These are phyloP conservation scores for Rhagonycha fulva DNA, from an alignment of 2,888 invertebrate species.

Conservation along the genomic window DNA sequence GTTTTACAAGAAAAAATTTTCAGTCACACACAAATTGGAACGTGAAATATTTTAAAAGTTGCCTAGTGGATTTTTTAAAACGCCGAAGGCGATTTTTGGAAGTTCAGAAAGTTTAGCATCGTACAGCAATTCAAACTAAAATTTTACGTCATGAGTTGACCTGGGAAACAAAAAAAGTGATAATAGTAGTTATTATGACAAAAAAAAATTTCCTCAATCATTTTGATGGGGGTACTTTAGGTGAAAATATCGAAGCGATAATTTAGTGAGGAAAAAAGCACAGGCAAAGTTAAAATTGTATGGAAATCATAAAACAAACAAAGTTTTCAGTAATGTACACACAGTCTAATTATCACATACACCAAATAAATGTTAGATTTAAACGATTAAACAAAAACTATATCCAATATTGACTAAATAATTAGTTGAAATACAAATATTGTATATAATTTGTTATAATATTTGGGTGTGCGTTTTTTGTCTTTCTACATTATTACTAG, in stretches of 20 bases:
- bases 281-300: not conserved
- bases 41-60: too few relatives aligned
- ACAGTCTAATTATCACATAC: not conserved
- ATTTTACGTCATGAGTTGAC: too few relatives aligned
- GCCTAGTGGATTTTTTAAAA: too few relatives aligned
- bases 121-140: too few relatives aligned
- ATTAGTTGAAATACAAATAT: not conserved
- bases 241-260: not conserved
- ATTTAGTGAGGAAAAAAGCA: not conserved
- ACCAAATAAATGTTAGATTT: not conserved
- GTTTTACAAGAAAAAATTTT: too few relatives aligned
- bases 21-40: too few relatives aligned
- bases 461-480: slow-evolving; percentile 23
- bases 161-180: too few relatives aligned
- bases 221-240: not conserved
- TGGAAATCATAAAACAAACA: not conserved
- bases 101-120: too few relatives aligned
- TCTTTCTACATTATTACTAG: slow-evolving; percentile 23
- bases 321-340: not conserved
- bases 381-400: not conserved
- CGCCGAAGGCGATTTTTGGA: too few relatives aligned
- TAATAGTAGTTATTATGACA: too few relatives aligned
- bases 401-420: not conserved
- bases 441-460: slow-evolving; percentile 8
- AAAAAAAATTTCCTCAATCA: not conserved